Conservation (phyloP, 2,797 vertebrate species). For the Paguma larvata region DNA sequence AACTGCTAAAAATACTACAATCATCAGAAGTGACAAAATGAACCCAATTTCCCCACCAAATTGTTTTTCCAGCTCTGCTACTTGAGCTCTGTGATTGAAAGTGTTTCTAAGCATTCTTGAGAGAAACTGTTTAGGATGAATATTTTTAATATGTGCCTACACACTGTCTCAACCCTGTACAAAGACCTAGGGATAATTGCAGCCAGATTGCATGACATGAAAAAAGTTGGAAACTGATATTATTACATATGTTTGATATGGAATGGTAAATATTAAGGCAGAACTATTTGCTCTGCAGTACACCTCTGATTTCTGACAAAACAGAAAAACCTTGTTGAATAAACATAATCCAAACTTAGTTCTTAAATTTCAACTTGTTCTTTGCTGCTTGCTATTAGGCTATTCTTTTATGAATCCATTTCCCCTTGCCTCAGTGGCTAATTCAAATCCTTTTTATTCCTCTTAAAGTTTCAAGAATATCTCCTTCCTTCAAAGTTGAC, state of each 20-base stretch:
- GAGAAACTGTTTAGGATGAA: not conserved
- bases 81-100: not conserved
- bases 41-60: slow-evolving; percentile 33
- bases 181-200: not conserved
- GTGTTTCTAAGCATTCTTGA: not conserved
- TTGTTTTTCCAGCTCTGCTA: not conserved
- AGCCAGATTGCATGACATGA: not conserved
- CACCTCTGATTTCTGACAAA: slow-evolving; percentile 42
- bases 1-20: slow-evolving; percentile 44
- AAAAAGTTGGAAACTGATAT: not conserved
- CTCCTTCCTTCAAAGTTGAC: not conserved
- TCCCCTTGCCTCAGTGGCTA: not conserved
- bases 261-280: not conserved
- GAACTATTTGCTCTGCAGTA: not conserved
- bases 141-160: not conserved
- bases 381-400: not conserved
- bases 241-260: not conserved
- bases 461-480: not conserved
- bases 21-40: not conserved
- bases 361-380: slow-evolving; percentile 37
- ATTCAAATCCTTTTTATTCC: not conserved
- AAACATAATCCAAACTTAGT: not conserved
- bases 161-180: not conserved
- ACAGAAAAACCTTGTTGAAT: not conserved
- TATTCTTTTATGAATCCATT: not conserved